phyloP scores from a whole-genome alignment of 1,140 invertebrate species.

The Daktulosphaira vitifoliae region DNA sequence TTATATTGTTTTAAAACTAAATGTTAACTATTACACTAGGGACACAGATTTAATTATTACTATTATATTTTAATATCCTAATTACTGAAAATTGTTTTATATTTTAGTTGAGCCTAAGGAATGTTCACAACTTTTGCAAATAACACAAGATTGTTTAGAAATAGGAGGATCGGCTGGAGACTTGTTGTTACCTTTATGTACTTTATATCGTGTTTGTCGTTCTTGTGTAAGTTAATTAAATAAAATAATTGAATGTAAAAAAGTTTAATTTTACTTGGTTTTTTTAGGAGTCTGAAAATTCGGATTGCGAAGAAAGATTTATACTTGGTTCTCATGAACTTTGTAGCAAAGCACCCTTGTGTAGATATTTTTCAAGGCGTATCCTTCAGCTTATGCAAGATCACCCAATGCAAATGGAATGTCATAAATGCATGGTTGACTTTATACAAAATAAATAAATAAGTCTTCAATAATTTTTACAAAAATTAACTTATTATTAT shows the following conservation, averaged over 20 bases:
- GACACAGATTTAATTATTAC: too few relatives aligned
- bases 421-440: slow-evolving; percentile 28
- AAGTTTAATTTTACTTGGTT: background rate
- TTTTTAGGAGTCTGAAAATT: slow-evolving; percentile 17
- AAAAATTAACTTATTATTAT: too few relatives aligned
- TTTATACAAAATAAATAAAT: slow-evolving; percentile 25
- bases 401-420: slow-evolving; percentile 21
- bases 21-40: too few relatives aligned
- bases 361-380: slow-evolving; percentile 27
- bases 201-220: slow-evolving; percentile 20
- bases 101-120: slow-evolving; percentile 9
- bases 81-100: too few relatives aligned
- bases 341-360: slow-evolving; percentile 25
- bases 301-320: slow-evolving; percentile 27
- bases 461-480: too few relatives aligned
- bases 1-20: too few relatives aligned
- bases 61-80: too few relatives aligned
- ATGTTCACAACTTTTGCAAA: slow-evolving; percentile 20
- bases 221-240: slow-evolving; percentile 28
- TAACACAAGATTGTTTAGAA: slow-evolving; percentile 27
- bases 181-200: slow-evolving; percentile 12
- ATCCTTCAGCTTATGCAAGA: slow-evolving; percentile 28
- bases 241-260: background rate
- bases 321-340: slow-evolving; percentile 15
- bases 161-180: slow-evolving; percentile 19